These are phyloP conservation scores for Rallus crepitans DNA, from an alignment of 2,797 vertebrate species.

Conservation along the genomic window DNA sequence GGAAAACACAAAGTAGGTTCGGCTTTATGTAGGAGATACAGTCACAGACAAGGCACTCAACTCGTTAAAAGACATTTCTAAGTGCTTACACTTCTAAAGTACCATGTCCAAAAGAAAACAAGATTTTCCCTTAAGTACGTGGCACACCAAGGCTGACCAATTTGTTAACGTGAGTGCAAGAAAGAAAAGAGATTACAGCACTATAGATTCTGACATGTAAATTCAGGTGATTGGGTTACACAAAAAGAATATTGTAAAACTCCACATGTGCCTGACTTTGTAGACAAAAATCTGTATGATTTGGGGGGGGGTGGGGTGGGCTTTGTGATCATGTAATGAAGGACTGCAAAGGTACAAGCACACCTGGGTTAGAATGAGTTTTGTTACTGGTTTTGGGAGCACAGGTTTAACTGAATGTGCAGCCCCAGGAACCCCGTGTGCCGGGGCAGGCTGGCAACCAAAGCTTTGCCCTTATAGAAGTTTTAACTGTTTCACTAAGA, in stretches of 20 bases:
- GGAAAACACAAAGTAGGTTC: neutral
- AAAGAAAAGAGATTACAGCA: neutral
- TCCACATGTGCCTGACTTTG: neutral
- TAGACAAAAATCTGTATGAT: neutral
- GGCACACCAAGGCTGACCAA: neutral
- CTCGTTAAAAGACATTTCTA: neutral
- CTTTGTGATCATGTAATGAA: neutral
- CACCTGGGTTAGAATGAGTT: neutral
- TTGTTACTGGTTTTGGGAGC: neutral
- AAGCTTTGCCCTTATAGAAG: rapidly evolving
- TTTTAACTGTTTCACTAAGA: neutral
- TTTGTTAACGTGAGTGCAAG: neutral
- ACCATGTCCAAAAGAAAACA: neutral
- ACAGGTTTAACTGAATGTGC: too few relatives aligned
- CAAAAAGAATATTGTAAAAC: neutral
- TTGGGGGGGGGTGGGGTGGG: neutral
- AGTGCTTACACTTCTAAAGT: neutral
- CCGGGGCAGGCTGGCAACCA: rapidly evolving
- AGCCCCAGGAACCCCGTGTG: neutral
- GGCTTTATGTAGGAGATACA: neutral
- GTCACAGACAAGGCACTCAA: neutral
- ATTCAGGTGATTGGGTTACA: neutral
- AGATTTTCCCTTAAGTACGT: neutral
- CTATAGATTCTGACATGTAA: neutral
- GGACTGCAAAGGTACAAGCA: neutral